phyloP scores from a whole-genome alignment of 1,140 invertebrate genomes.

The Aphis craccivora region DNA sequence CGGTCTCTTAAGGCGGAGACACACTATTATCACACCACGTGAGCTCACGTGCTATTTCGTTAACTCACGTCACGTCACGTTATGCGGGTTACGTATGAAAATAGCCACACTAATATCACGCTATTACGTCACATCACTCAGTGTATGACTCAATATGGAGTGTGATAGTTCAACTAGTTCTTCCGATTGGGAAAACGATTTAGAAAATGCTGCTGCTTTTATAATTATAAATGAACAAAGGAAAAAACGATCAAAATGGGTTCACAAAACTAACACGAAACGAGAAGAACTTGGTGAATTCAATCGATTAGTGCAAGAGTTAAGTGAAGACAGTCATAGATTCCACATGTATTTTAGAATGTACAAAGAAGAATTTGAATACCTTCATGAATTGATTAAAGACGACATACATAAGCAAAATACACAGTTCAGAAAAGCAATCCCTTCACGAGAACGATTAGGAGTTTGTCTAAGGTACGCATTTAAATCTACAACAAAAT shows the following conservation, averaged over 20 bases:
- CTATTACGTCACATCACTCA: background rate
- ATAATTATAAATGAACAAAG: background rate
- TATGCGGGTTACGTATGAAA: conserved; percentile 7
- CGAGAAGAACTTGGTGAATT: conserved; percentile 16
- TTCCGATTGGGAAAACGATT: conserved; percentile 13
- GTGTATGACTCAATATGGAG: background rate
- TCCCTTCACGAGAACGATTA: conserved; percentile 18
- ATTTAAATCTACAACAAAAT: conserved; percentile 16
- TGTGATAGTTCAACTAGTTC: background rate
- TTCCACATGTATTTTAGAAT: conserved; percentile 11
- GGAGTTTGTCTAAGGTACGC: conserved; percentile 6
- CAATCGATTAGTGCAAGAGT: conserved; percentile 22
- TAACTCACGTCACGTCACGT: conserved; percentile 24
- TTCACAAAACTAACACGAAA: background rate
- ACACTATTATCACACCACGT: conserved; percentile 11
- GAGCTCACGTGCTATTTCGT: conserved; percentile 20
- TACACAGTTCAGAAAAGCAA: conserved; percentile 20
- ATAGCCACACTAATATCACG: conserved; percentile 10
- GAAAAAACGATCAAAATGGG: background rate
- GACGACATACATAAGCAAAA: conserved; percentile 15
- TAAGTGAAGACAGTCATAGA: background rate
- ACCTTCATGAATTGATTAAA: background rate
- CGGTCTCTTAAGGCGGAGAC: too few relatives aligned
- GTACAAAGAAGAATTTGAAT: conserved; percentile 13
- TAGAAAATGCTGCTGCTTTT: background rate